Base-by-base conservation (phyloP, 2,797 vertebrate species). In the Pseudochirops corinnae region DNA sequence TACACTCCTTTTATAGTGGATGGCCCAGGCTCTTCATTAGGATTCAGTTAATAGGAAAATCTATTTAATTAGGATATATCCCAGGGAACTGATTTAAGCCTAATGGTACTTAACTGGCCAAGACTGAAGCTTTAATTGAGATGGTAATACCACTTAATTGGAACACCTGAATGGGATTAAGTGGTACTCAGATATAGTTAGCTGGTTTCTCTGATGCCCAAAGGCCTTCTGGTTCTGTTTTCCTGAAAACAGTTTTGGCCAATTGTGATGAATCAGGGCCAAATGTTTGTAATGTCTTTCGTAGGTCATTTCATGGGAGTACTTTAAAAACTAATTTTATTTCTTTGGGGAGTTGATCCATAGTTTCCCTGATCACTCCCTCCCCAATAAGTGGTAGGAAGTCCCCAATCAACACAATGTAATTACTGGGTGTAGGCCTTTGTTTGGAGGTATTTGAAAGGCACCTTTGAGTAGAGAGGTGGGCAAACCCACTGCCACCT, bases 161-260 rank as follows among this genome's bases (percentile, higher is more conserved):
- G 96, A 97, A 95, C 97, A 97, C 94, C 95, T 95, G 96, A 96
- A 56, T 93, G 92, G 94, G 96, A 97, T 97, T 97, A 97, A 94
- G 62, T 74, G 87, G 39, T 53, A 29, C 67, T 94, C 93, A 31
- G 60, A 90, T 87, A 92, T 95, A 94, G 96, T 92, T 95, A 94
- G 0, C 90, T 94, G 11, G n/a, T 90, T 94, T 94, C 67, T 93
- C 62, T 33, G 24, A 56, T 31, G 55, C 82, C 60, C 58, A 57
- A 92, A 94, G 96, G 93, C 94, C 93, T 93, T 62, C 92, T 93
- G 56, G 62, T 33, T 91, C 31, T 93, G 94, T 87, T 90, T 96
- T 90, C 92, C 93, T 93, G 93, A 82, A 91, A 57, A 52, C 92
- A 95, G n/a, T 60, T 29, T 97, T 50, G 92, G 93, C 95, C 96